Base-by-base conservation (phyloP, 2,797 vertebrate genomes). In the Megaceryle alcyon region DNA sequence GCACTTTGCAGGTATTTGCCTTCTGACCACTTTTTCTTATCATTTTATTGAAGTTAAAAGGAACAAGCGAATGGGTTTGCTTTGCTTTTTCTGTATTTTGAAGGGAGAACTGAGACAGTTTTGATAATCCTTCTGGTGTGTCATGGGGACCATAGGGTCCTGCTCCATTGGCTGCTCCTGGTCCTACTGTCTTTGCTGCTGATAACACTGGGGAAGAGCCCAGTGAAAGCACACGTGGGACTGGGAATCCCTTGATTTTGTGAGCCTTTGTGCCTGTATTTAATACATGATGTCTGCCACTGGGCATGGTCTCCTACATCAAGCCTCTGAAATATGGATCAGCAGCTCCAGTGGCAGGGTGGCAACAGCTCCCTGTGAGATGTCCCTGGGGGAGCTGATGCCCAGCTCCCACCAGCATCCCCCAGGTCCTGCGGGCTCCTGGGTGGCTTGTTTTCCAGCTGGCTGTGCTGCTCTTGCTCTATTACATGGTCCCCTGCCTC, bases 201-300 rank as follows among this genome's bases (percentile, higher is more conserved):
- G 63, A 1, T 10, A 13, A 39, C 8, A 6, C 11, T 29, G 75
- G 10, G 23, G 66, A 39, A 21, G 23, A 53, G 53, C 9, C 51
- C 31, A 17, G 51, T 18, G 51, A 29, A 28, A 15, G 22, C 53
- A 41, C 43, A 2, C 0, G 0, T 48, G n/a, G 26, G 22, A 9
- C 11, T 37, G 28, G 39, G 33, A 20, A 31, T 51, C 8, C 43
- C 43, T 33, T 46, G 16, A 1, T 53, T 73, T 25, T 12, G 19
- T 22, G 39, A 64, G 21, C 13, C 19, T 44, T 70, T 20, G 2
- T 61, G 48, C 10, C 60, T 4, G 0, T 6, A 2, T 63, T 54
- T 33, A 22, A 33, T 7, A 17, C 6, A 4, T 2, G 6, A 4
- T 0, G 0, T n/a, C 19, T 10, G 1, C 8, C 8, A 16, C 28